Percentiles rank a stretch among this genome's conserved stretches.
These are phyloP conservation scores for Leptinotarsa lineolata DNA, from an alignment of 1,140 invertebrate species.

Conservation along the genomic window DNA sequence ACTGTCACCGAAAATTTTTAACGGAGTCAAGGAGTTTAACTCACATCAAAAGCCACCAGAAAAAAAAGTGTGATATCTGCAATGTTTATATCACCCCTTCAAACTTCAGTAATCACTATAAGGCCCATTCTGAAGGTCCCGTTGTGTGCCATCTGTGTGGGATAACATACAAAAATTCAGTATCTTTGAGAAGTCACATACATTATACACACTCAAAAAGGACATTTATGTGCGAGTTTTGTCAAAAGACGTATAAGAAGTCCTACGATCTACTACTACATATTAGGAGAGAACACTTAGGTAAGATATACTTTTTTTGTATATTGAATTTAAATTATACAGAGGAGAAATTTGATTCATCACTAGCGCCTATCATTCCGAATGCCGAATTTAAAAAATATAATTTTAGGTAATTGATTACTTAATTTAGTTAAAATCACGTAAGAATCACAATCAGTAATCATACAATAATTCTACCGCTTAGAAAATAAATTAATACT, in stretches of 20 bases:
- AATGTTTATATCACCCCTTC: conserved; percentile 25
- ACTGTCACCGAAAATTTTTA: conserved; percentile 30
- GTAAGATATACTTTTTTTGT: conserved; percentile 9
- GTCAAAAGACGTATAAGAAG: conserved; percentile 34
- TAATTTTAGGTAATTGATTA: no score
- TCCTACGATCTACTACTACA: conserved; percentile 35
- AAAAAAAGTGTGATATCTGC: conserved; percentile 35
- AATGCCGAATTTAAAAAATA: no score
- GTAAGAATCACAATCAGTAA: no score
- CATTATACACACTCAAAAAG: conserved; percentile 34
- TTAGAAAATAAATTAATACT: no score
- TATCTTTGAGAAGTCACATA: conserved; percentile 40
- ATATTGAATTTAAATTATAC: no score
- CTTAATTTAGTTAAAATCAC: no score
- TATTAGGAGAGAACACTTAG: conserved; percentile 38
- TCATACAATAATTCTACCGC: no score
- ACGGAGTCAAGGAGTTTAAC: conserved; percentile 6
- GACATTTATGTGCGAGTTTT: conserved; percentile 35
- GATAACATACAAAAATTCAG: conserved; percentile 36
- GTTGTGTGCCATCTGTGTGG: conserved; percentile 40
- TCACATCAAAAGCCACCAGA: conserved; percentile 33
- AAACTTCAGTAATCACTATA: conserved; percentile 33
- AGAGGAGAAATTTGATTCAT: no score
- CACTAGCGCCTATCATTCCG: no score
- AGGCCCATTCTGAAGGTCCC: conserved; percentile 29